These are phyloP conservation scores for Synanthedon vespiformis DNA, from an alignment of 2,888 invertebrate genomes.

Conservation along the genomic window DNA sequence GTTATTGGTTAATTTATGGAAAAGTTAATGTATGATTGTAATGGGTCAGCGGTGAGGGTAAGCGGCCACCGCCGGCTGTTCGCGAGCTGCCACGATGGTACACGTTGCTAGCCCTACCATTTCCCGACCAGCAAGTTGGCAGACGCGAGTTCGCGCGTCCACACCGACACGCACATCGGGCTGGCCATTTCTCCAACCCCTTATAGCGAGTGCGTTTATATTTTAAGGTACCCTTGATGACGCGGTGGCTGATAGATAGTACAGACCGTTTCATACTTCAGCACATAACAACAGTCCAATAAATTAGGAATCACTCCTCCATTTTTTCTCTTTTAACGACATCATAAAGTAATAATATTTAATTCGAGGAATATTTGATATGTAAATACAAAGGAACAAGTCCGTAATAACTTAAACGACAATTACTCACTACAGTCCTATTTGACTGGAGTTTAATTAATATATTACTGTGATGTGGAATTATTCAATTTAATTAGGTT, in stretches of 20 bases:
- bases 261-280: too few relatives aligned
- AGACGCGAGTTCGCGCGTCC: conserved; percentile 84
- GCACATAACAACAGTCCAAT: too few relatives aligned
- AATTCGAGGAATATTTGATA: too few relatives aligned
- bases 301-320: too few relatives aligned
- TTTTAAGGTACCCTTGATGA: conserved; percentile 52
- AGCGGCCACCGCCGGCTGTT: conserved; percentile 47
- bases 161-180: conserved; percentile 77
- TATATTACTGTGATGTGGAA: too few relatives aligned
- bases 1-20: neutral
- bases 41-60: conserved; percentile 35
- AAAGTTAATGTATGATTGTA: conserved; percentile 1
- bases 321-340: too few relatives aligned
- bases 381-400: too few relatives aligned
- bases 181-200: conserved; percentile 91
- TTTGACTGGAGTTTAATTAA: too few relatives aligned
- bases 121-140: conserved; percentile 93
- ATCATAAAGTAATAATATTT: too few relatives aligned
- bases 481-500: too few relatives aligned
- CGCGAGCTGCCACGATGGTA: conserved; percentile 85
- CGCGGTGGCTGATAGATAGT: conserved; percentile 42
- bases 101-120: conserved; percentile 90
- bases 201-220: conserved; percentile 69
- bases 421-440: too few relatives aligned
- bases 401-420: too few relatives aligned